Evolutionary conservation across 2,113 vertebrate genomes (phyloP).

Genomic region (Zosterops borbonicus): DNA sequence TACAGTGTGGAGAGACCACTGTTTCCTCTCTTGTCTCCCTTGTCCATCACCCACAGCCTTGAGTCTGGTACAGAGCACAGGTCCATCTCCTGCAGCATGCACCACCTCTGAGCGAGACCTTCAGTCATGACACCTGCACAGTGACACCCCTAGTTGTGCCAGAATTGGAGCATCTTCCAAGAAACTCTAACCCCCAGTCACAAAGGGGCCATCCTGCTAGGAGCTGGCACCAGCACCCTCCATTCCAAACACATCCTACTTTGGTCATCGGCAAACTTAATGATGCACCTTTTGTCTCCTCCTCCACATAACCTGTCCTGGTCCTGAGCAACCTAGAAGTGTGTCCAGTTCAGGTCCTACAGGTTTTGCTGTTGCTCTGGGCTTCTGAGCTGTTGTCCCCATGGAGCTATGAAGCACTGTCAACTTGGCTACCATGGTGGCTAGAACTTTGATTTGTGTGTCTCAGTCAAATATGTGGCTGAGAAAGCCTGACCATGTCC

Average conservation of each 20-base stretch:
- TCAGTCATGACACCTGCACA: neutral
- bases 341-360: neutral
- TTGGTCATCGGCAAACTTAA: neutral
- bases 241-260: neutral
- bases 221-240: neutral
- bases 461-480: neutral
- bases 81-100: rapidly evolving
- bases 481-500: neutral
- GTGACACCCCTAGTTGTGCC: neutral
- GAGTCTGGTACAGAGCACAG: neutral
- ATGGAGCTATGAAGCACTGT: rapidly evolving
- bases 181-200: neutral
- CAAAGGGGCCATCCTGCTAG: neutral
- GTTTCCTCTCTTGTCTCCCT: neutral
- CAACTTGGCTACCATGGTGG: neutral
- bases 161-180: neutral
- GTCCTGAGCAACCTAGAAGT: neutral
- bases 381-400: neutral
- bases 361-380: neutral
- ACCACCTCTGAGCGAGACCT: neutral
- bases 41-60: neutral
- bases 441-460: neutral
- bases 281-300: neutral
- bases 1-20: neutral
- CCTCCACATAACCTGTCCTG: neutral